Evolutionary conservation across 2,888 invertebrate species (phyloP).

Genomic region (Acleris laterana): DNA sequence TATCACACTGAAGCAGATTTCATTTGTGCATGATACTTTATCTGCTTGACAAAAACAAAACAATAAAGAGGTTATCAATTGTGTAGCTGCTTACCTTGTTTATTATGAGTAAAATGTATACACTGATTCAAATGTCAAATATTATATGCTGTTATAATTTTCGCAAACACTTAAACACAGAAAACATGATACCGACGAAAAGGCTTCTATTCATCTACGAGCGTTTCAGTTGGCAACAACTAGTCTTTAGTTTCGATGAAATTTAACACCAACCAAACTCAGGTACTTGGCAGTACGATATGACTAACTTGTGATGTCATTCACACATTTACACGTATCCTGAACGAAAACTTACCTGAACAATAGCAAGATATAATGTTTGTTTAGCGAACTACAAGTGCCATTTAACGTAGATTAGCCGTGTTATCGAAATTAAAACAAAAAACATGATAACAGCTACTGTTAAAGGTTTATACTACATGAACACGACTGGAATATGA

Average conservation of each 20-base stretch:
- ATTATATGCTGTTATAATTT: neutral
- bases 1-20: too few species aligned
- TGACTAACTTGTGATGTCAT: slow-evolving; percentile 72
- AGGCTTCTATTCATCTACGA: slow-evolving; percentile 6
- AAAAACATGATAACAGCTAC: slow-evolving; percentile 42
- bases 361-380: slow-evolving; percentile 29
- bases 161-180: slow-evolving; percentile 1
- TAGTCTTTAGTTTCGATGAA: slow-evolving; percentile 34
- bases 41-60: slow-evolving; percentile 27
- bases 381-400: slow-evolving; percentile 35
- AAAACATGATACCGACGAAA: neutral
- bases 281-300: slow-evolving; percentile 41
- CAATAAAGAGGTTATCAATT: slow-evolving; percentile 31
- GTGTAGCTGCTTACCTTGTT: slow-evolving; percentile 7
- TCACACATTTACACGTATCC: slow-evolving; percentile 36
- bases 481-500: slow-evolving; percentile 5
- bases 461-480: slow-evolving; percentile 17
- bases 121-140: slow-evolving; percentile 1
- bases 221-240: slow-evolving; percentile 31
- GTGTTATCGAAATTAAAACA: slow-evolving; percentile 43
- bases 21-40: neutral
- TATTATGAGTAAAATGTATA: slow-evolving; percentile 3
- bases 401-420: slow-evolving; percentile 23
- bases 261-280: slow-evolving; percentile 38
- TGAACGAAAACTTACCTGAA: slow-evolving; percentile 26